Base-by-base conservation (phyloP, 2,113 vertebrate genomes). In the Rhinopomastus cyanomelas region DNA sequence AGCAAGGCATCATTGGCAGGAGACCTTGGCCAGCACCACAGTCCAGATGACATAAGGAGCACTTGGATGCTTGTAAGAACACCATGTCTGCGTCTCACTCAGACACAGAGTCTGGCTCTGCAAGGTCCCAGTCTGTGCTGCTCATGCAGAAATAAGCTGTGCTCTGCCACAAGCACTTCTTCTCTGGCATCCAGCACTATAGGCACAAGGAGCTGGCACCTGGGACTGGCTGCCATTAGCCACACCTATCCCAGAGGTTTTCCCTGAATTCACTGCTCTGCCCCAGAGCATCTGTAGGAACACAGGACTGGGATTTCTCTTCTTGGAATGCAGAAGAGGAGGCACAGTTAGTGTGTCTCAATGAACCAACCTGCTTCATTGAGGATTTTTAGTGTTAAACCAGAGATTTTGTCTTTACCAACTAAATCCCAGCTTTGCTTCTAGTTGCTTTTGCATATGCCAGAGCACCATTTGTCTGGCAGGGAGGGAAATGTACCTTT, bases 1-100 rank as follows among this genome's bases (percentile, higher is more conserved):
- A 72, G 57, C 65, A 90, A 94, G 95, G 94, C 94, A 95, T 73
- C 4, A 2, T 19, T 37, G 55, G 84, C 55, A 39, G 75, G 34
- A 84, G 42, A 57, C 26, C 30, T 27, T 2, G 1, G 37, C 29
- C 64, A 36, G 27, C 6, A 1, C 20, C 25, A 37, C 48, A 42
- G 16, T n/a, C 29, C 17, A 2, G 52, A 3, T 68, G 20, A 25
- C 36, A 10, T 20, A 17, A 65, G 72, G 14, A 71, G 65, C 36
- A 44, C 32, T 53, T 53, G 8, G 11, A 16, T 57, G 46, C 82
- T 60, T 57, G 30, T 52, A 6, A 60, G 61, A 39, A 1, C 25
- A 39, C 34, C 0, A 0, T 17, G 16, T 46, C 39, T 55, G 56
- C 14, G 12, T 76, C 61, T 23, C 22, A 15, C 25, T 71, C 2